Evolutionary conservation across 1,140 invertebrate species (phyloP), one percentile per base, ranked within the genome.

Genomic region (Panonychus citri): DNA sequence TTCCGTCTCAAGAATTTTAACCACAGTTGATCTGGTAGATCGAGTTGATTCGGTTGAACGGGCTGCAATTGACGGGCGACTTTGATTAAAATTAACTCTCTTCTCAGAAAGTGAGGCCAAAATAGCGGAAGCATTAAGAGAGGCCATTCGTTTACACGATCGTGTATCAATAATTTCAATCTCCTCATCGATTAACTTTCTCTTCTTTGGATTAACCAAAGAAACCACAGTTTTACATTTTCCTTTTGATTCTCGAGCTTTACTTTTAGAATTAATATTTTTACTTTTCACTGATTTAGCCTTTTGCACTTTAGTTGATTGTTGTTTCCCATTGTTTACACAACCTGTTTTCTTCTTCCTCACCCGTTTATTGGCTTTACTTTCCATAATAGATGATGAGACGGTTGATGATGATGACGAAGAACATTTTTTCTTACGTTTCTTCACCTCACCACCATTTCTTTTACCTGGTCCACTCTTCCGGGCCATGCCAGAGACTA

Each of bases 81-180:
- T 25, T 37, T 15, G 8, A 0, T 55, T 55, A 2, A 49, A 5
- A n/a, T n/a, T n/a, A 10, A 46, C 17, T 48, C 8, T n/a, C 76
- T 74, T 67, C 66, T 89, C 85, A 39, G 74, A 71, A 3, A 76
- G 78, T 65, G 89, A 89, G 58, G 86, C 83, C 59, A 93, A 72
- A 61, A 93, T 91, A 17, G 87, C 87, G 12, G 83, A 82, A 12
- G 87, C 87, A 69, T 91, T 93, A 24, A 93, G 69, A 65, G 83
- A 88, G 12, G 87, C 87, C 85, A 91, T 89, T 27, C 87, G 74
- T 65, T 88, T 89, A 61, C 80, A 77, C 2, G 86, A 51, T 57
- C 58, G 51, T 13, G 64, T 63, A 48, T 64, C 60, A 54, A 64
- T 61, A 46, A 64, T 61, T 60, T 62, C 64, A 25, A 62, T 55